Evolutionary conservation across 2,888 invertebrate genomes (phyloP).

Genomic region (Eristalis tenax): DNA sequence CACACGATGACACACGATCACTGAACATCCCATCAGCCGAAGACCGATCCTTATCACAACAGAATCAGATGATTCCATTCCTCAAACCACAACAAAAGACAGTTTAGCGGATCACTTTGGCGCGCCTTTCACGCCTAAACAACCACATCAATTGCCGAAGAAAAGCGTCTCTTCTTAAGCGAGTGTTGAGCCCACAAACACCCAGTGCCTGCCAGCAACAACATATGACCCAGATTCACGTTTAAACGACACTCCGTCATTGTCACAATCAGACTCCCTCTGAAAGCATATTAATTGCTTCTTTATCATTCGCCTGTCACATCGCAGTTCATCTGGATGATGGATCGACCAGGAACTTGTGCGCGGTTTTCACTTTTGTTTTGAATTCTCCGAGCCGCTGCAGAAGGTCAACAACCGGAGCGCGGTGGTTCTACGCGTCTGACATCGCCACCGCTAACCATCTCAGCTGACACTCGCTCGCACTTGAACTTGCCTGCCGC

Average conservation of each 20-base stretch:
- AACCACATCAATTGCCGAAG: too few relatives aligned
- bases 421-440: not conserved
- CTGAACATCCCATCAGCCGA: not conserved
- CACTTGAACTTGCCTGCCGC: conserved; percentile 43
- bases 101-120: not conserved
- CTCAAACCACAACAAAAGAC: not conserved
- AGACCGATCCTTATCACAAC: too few relatives aligned
- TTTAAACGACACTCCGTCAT: conserved; percentile 28
- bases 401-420: conserved; percentile 43
- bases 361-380: conserved; percentile 21
- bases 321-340: conserved; percentile 9
- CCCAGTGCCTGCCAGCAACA: not conserved
- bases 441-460: too few relatives aligned
- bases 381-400: not conserved
- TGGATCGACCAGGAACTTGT: conserved; percentile 17
- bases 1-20: not conserved
- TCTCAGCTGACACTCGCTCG: not conserved
- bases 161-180: not conserved
- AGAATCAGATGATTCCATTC: not conserved
- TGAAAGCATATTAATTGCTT: conserved; percentile 36
- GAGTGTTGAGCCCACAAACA: not conserved
- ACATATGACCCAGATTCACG: conserved; percentile 44
- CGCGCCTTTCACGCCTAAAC: not conserved
- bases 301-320: conserved; percentile 33
- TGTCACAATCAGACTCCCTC: conserved; percentile 20